Evolutionary conservation across 2,888 invertebrate genomes (phyloP), one percentile per base, ranked within the genome.

Genomic region (Bursaphelenchus okinawaensis): DNA sequence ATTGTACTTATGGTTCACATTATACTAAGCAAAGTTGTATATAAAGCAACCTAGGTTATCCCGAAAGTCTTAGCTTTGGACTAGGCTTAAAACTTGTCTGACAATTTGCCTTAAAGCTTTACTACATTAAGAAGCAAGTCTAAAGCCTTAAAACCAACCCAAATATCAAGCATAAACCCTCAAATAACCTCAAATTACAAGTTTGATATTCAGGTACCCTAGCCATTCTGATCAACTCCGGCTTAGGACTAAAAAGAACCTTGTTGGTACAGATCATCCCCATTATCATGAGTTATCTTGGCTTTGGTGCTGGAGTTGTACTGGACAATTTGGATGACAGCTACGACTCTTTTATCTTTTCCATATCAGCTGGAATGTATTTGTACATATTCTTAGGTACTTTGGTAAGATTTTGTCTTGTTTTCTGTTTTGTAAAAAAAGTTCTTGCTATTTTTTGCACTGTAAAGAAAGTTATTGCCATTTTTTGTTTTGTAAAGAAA

Each of bases 361-460:
- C 76, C 29, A 65, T 80, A n/a, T 77, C 77, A 0, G 72, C 74
- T 8, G 80, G 80, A 55, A 80, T 80, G 80, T 80, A 80, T 65
- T 69, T 78, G 63, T 80, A 80, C 62, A 80, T 80, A n/a, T 79
- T 79, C 58, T 67, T 79, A 20, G 79, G 79, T 52, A 79, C 79
- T 8, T 66, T 79, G 65, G 79, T 79, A n/a, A 70, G 74, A 67
- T 59, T 8, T n/a, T n/a, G 7, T 20, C 19, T 16, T 19, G 0
- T 4, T 22, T 62, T 54, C 57, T 26, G 3, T 24, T 12, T n/a
- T 16, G 26, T 1, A 40, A 40, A 40, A 1, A 3, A 40, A 51
- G 51, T 20, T 16, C 12, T n/a, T 67, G 19, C 27, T n/a, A n/a
- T n/a, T n/a, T n/a, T n/a, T n/a, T n/a, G n/a, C n/a, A n/a, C n/a